Evolutionary conservation across 92 coral and sea anemone genomes (phyloP).

Genomic region (Zoanthus sociatus): DNA sequence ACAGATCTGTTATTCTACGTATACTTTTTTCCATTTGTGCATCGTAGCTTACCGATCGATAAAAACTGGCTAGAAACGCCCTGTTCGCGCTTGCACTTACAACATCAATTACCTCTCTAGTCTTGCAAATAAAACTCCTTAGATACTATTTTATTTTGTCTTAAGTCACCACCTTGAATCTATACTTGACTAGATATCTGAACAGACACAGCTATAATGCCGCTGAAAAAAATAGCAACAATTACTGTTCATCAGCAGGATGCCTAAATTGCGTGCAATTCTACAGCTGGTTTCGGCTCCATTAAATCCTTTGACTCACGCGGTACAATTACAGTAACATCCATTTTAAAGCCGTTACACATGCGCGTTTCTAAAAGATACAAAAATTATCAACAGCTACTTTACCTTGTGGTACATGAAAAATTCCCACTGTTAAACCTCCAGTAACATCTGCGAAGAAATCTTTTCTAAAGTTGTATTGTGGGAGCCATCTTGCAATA

Average conservation of each 20-base stretch:
- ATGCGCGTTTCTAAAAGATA: neutral
- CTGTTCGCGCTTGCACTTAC: neutral
- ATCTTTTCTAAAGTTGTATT: slow-evolving; percentile 71
- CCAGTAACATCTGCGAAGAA: slow-evolving; percentile 74
- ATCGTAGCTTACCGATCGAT: no score
- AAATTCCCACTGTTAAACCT: slow-evolving; percentile 88
- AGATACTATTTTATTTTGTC: neutral
- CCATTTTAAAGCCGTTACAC: neutral
- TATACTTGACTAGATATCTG: no score
- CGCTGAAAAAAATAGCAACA: no score
- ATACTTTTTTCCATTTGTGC: no score
- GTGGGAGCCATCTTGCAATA: slow-evolving; percentile 86
- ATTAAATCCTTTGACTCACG: neutral
- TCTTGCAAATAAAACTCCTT: neutral
- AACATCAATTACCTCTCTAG: neutral
- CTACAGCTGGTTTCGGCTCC: no score
- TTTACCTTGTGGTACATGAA: slow-evolving; percentile 97
- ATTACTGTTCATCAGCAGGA: no score
- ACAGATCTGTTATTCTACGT: no score
- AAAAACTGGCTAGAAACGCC: no score
- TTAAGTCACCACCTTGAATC: no score
- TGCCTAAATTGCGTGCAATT: no score
- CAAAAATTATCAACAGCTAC: neutral
- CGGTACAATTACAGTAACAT: neutral
- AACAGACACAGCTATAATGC: no score